These are phyloP conservation scores for Hirundo rustica DNA, from an alignment of 2,797 vertebrate species.

Conservation along the genomic window DNA sequence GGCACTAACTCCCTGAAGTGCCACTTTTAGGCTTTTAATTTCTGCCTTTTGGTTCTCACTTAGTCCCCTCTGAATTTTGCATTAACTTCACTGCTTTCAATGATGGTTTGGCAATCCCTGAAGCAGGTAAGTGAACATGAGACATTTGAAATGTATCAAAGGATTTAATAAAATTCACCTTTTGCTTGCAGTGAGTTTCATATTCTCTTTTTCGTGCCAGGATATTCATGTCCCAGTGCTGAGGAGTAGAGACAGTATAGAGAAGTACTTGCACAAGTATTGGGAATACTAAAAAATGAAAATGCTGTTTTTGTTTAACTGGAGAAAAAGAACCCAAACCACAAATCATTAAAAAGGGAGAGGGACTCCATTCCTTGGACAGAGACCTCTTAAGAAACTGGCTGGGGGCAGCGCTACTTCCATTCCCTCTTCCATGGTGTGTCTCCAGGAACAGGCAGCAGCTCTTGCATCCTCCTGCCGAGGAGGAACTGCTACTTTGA, in stretches of 20 bases:
- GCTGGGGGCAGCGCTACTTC: accelerated
- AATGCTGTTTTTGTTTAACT: background rate
- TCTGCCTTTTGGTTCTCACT: accelerated
- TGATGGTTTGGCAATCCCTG: accelerated
- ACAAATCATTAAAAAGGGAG: background rate
- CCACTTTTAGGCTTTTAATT: background rate
- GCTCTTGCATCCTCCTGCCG: background rate
- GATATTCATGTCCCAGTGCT: background rate
- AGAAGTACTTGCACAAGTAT: background rate
- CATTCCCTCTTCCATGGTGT: background rate
- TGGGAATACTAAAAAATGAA: background rate
- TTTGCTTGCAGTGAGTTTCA: background rate
- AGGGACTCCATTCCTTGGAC: background rate
- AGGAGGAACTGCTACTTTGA: background rate
- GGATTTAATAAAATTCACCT: background rate
- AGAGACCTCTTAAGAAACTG: background rate
- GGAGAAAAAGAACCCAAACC: background rate
- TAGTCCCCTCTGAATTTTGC: background rate
- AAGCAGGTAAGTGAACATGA: background rate
- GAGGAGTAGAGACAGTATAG: background rate
- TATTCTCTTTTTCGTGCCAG: accelerated
- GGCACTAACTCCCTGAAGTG: background rate
- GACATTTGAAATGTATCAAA: background rate
- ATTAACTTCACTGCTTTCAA: background rate
- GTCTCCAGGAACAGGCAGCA: no score